A percentile compares a stretch with the other conserved stretches of the same genome.
Evolutionary conservation across 2,797 vertebrate species (phyloP).

Genomic region (Hipposideros larvatus): DNA sequence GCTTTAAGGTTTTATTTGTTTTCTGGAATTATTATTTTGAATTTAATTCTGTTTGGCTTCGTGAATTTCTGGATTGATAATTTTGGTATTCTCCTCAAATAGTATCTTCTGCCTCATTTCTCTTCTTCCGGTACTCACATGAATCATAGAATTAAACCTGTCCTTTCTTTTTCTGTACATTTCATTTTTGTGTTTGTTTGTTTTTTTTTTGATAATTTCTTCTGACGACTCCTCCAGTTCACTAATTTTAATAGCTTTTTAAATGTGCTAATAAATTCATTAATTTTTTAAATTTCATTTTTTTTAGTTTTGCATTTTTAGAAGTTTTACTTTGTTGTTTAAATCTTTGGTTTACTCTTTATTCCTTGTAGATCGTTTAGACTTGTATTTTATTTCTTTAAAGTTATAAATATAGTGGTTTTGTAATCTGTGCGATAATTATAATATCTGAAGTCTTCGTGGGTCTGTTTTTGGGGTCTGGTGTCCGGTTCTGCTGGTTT

Average conservation of each 20-base stretch:
- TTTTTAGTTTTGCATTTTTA: not conserved
- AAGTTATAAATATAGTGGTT: not conserved
- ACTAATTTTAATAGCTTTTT: conserved; percentile 10
- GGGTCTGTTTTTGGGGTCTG: not conserved
- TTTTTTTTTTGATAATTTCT: not conserved
- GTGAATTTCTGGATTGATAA: not conserved
- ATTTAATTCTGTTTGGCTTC: conserved; percentile 28
- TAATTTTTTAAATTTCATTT: conserved; percentile 41
- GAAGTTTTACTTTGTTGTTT: not conserved
- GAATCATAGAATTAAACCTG: not conserved
- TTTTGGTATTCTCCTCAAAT: not conserved
- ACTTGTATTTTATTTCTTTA: not conserved
- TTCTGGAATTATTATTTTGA: conserved; percentile 14
- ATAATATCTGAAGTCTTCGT: not conserved
- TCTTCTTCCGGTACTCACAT: not conserved
- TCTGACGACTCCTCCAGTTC: not conserved
- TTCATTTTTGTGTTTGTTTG: not conserved
- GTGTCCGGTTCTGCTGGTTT: not conserved
- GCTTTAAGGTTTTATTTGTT: conserved; percentile 33
- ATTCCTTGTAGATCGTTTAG: not conserved
- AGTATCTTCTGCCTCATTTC: not conserved
- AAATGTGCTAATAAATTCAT: not conserved
- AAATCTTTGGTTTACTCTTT: not conserved
- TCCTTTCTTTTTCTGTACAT: not conserved
- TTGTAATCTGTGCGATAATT: not conserved